Percentiles rank a stretch among this genome's conserved stretches.
Evolutionary conservation across 2,113 vertebrate genomes (phyloP).

Genomic region (Ranitomeya imitator): DNA sequence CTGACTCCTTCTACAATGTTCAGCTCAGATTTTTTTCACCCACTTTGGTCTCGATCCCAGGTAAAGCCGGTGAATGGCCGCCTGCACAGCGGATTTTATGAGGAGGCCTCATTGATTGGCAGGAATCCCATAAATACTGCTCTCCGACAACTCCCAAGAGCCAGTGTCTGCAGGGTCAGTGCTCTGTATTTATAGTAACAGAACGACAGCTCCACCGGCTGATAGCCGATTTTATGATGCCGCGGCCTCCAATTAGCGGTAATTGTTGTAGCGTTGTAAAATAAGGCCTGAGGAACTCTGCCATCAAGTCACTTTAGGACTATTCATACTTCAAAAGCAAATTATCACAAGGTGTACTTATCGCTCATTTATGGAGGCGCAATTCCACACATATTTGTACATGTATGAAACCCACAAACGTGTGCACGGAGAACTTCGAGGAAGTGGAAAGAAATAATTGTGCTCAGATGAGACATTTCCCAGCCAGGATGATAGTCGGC

Average conservation of each 20-base stretch:
- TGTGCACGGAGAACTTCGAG: not conserved
- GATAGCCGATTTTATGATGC: constrained; percentile 38
- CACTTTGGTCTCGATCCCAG: not conserved
- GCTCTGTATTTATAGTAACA: not conserved
- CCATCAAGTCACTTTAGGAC: not conserved
- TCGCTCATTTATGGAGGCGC: not conserved
- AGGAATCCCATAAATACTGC: not conserved
- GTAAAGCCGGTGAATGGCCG: not conserved
- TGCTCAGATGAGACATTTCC: no score
- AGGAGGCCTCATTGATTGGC: not conserved
- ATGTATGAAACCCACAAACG: not conserved
- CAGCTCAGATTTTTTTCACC: no score
- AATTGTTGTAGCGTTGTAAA: constrained; percentile 2
- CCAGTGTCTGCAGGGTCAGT: constrained; percentile 30
- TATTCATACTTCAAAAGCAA: not conserved
- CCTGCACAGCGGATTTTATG: not conserved
- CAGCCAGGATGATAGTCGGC: no score
- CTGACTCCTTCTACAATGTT: no score
- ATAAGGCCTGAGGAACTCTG: not conserved
- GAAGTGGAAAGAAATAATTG: no score
- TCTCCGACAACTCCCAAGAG: not conserved
- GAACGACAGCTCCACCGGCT: not conserved
- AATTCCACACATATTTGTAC: not conserved
- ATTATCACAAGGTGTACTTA: not conserved
- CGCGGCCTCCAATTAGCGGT: constrained; percentile 5